Base-by-base conservation (phyloP, 2,797 vertebrate species). In the Allobates femoralis region DNA sequence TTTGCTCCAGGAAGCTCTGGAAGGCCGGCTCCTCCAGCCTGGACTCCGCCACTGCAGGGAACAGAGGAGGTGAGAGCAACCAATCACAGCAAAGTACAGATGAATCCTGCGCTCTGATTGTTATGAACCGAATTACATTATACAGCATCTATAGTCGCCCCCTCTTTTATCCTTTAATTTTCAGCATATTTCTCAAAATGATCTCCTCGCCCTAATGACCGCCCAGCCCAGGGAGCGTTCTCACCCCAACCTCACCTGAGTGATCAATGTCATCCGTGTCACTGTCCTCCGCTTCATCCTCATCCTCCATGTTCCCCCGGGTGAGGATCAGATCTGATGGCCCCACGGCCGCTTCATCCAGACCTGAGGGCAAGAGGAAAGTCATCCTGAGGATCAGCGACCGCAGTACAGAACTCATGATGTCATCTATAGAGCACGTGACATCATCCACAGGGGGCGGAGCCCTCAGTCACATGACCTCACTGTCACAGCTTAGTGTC, bases 281-380 rank as follows among this genome's bases (percentile, higher is more conserved):
- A 1, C 96, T 98, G 58, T 97, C 97, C 16, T 75, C 90, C n/a
- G 94, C 95, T 46, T 92, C 92, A 7, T 92, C 94, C 0, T 95
- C 94, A 16, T 95, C 94, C 18, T 95, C 94, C 14, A 92, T 90
- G 88, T 93, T 94, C 82, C 98, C 97, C 0, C 97, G 96, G 1
- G 91, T 97, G 88, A 99, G 94, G 92, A 99, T 99, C 89, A 99
- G 91, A 87, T 96, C 96, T n/a, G 97, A 97, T 88, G 97, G 96
- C 19, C 96, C 94, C 75, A 90, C 78, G 0, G 89, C 89, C 3
- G 94, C 84, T 78, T 93, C 88, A 7, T 85, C 83, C 0, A 41
- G 87, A 62, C 90, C 93, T 93, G 88, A n/a, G 6, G 3, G 34
- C 0, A 32, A 15, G 30, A 6, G n/a, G 28, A n/a, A n/a, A 62